Percentiles rank a stretch among this genome's conserved stretches.
Evolutionary conservation across 2,888 invertebrate species (phyloP).

Genomic region (Epinotia ramella): DNA sequence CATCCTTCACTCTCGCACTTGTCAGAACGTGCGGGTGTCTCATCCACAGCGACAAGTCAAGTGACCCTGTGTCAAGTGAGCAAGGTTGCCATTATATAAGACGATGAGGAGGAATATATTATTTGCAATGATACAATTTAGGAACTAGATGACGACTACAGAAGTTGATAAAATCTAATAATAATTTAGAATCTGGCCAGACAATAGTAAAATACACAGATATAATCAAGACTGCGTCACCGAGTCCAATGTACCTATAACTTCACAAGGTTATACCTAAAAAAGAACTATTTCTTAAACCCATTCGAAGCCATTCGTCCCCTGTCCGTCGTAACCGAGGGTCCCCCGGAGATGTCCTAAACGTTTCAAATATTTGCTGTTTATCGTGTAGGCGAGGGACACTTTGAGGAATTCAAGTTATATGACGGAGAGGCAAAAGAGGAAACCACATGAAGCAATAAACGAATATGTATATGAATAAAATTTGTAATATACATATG

Average conservation of each 20-base stretch:
- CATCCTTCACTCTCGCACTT: too few relatives aligned
- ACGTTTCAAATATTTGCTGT: conserved; percentile 45
- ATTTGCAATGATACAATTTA: too few relatives aligned
- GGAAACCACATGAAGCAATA: neutral
- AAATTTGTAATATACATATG: too few relatives aligned
- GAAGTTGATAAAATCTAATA: too few relatives aligned
- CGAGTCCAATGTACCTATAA: neutral
- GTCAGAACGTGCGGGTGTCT: too few relatives aligned
- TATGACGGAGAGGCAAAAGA: neutral
- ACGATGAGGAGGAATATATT: too few relatives aligned
- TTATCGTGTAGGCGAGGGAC: conserved; percentile 27
- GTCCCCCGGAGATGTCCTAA: conserved; percentile 25
- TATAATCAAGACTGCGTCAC: neutral
- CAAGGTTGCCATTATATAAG: too few relatives aligned
- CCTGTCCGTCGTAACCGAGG: conserved; percentile 22
- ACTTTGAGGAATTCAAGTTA: conserved; percentile 11
- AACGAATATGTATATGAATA: too few relatives aligned
- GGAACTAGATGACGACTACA: too few relatives aligned
- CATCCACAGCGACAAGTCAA: too few relatives aligned
- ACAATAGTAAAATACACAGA: neutral
- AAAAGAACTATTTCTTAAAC: conserved; percentile 21
- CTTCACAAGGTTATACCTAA: neutral
- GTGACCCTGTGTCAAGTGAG: too few relatives aligned
- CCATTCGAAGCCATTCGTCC: conserved; percentile 25
- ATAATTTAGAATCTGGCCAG: neutral